A percentile compares a stretch with the other conserved stretches of the same genome.
Conservation (phyloP, 2,888 invertebrate genomes). For the Dorcus hopei region DNA sequence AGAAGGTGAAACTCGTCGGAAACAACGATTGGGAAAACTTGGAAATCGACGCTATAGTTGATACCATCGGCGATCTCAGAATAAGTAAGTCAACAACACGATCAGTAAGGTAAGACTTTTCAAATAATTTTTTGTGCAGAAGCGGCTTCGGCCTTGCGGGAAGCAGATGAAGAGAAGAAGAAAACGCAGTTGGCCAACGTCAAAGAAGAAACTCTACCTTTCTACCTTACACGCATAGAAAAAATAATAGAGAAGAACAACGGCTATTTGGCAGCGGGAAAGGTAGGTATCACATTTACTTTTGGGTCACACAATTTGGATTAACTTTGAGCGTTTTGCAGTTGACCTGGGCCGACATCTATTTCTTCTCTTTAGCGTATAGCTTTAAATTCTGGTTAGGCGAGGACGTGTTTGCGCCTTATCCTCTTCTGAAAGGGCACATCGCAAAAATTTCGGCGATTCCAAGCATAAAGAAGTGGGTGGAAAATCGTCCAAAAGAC, state of each 20-base stretch:
- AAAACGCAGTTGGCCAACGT: too few relatives aligned
- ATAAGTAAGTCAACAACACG: too few relatives aligned
- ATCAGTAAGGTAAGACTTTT: too few relatives aligned
- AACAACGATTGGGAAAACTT: too few relatives aligned
- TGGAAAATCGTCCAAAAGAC: slow-evolving; percentile 38
- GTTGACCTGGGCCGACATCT: slow-evolving; percentile 65
- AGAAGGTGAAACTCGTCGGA: too few relatives aligned
- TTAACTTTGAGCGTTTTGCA: slow-evolving; percentile 14
- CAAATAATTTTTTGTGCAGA: too few relatives aligned
- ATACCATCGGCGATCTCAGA: too few relatives aligned
- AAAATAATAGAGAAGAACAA: slow-evolving; percentile 56
- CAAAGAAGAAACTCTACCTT: slow-evolving; percentile 51
- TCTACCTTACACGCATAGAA: slow-evolving; percentile 56
- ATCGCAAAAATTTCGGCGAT: slow-evolving; percentile 53
- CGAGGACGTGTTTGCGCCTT: slow-evolving; percentile 55
- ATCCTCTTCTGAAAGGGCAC: slow-evolving; percentile 55
- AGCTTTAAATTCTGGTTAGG: slow-evolving; percentile 57
- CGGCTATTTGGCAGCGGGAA: slow-evolving; percentile 56
- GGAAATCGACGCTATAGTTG: too few relatives aligned
- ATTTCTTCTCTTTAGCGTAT: slow-evolving; percentile 57
- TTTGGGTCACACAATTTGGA: neutral
- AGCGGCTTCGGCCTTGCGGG: too few relatives aligned
- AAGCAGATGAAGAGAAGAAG: too few relatives aligned
- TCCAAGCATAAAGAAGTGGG: slow-evolving; percentile 62
- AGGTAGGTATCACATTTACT: neutral